Percentiles rank a stretch among this genome's conserved stretches.
phyloP scores from a whole-genome alignment of 2,797 vertebrate genomes.

The Gallinago nigripennis region DNA sequence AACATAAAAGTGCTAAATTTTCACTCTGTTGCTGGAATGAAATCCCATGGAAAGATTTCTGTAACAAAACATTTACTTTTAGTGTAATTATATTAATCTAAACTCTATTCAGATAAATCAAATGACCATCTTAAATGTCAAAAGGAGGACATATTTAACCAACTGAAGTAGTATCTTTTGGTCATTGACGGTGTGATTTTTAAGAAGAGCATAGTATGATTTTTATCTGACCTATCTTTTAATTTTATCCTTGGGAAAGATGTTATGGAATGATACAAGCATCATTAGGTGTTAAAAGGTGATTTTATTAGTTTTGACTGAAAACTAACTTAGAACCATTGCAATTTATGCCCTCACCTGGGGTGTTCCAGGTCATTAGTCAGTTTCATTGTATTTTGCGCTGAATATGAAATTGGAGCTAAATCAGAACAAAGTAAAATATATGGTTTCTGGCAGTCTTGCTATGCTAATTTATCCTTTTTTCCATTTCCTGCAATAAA shows the following conservation, averaged over 20 bases:
- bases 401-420: conserved; percentile 1
- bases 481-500: not conserved
- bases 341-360: not conserved
- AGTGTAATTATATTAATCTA: not conserved
- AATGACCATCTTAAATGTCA: rapidly evolving
- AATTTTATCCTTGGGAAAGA: not conserved
- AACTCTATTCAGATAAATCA: not conserved
- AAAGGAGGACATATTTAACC: not conserved
- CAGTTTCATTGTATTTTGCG: not conserved
- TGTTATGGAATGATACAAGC: not conserved
- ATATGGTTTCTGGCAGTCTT: not conserved
- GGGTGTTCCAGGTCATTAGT: not conserved
- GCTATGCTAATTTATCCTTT: not conserved
- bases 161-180: not conserved
- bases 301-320: not conserved
- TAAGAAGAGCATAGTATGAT: not conserved
- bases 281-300: not conserved
- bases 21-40: not conserved
- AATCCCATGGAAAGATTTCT: not conserved
- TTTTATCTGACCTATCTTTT: not conserved
- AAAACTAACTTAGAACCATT: not conserved
- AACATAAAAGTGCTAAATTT: not conserved
- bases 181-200: not conserved
- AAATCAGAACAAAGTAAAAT: not conserved
- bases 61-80: not conserved